These are phyloP conservation scores for Cheirogaleus major DNA, from an alignment of 2,797 vertebrate genomes.

Conservation along the genomic window DNA sequence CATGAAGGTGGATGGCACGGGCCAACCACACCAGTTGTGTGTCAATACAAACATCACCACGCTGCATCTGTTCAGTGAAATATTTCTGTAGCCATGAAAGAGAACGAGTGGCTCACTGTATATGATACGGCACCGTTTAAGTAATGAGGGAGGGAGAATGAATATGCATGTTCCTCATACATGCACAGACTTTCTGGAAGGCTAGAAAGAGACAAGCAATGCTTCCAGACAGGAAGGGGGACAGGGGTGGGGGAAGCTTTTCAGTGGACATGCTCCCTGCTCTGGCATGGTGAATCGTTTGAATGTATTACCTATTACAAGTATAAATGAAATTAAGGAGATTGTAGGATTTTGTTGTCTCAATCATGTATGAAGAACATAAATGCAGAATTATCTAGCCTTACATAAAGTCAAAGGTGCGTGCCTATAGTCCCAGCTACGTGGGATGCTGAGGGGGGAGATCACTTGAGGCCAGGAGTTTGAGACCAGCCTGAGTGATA, in stretches of 20 bases:
- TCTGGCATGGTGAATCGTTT: neutral
- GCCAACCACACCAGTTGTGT: neutral
- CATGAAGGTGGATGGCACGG: neutral
- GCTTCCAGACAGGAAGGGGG: neutral
- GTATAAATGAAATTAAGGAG: neutral
- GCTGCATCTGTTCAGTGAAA: neutral
- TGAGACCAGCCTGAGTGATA: neutral
- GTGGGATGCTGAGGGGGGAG: neutral
- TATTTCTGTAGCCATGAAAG: neutral
- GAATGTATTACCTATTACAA: neutral
- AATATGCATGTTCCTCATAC: fast-evolving
- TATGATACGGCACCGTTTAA: neutral
- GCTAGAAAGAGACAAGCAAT: neutral
- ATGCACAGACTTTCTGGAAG: neutral
- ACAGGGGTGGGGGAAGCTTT: neutral
- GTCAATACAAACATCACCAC: fast-evolving
- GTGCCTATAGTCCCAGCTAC: neutral
- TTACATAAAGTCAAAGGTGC: neutral
- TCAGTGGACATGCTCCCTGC: no score
- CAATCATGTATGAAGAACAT: neutral
- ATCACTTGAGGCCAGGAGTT: neutral
- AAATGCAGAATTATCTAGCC: neutral
- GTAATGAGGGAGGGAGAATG: neutral
- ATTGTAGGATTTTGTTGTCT: neutral
- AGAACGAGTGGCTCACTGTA: neutral